Evolutionary conservation across 2,888 invertebrate genomes (phyloP).

Genomic region (Pseudeuparius sepicola): DNA sequence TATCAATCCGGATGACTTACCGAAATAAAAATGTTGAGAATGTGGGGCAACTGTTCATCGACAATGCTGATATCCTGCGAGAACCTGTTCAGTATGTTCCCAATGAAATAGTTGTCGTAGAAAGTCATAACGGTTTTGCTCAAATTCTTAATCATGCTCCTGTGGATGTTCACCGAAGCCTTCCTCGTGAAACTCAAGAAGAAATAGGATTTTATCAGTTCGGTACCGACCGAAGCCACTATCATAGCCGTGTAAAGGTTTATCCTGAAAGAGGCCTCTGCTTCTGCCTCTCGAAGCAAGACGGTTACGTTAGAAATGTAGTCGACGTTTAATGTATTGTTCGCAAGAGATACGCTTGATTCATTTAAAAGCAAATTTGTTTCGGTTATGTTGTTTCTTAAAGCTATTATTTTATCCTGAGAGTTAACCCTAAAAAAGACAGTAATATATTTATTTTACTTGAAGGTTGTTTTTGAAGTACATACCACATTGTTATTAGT

Average conservation of each 20-base stretch:
- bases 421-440: no score
- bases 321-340: no score
- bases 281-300: slow-evolving; percentile 6
- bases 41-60: slow-evolving; percentile 28
- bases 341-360: no score
- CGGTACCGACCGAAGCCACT: slow-evolving; percentile 24
- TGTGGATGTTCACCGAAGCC: slow-evolving; percentile 29
- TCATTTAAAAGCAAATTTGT: no score
- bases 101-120: slow-evolving; percentile 31
- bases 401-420: no score
- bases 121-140: slow-evolving; percentile 29
- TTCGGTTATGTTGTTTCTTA: no score
- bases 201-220: slow-evolving; percentile 26
- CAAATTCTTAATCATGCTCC: slow-evolving; percentile 27
- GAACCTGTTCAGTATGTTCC: slow-evolving; percentile 31
- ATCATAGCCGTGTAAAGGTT: slow-evolving; percentile 28
- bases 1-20: no score
- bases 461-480: no score
- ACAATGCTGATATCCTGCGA: slow-evolving; percentile 29
- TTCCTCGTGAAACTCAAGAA: slow-evolving; percentile 23
- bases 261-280: slow-evolving; percentile 18
- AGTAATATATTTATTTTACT: no score
- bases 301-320: no score
- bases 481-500: slow-evolving; percentile 30
- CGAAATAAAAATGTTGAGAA: slow-evolving; percentile 19